Evolutionary conservation across 2,113 vertebrate genomes (phyloP).

Genomic region (Tautogolabrus adspersus): DNA sequence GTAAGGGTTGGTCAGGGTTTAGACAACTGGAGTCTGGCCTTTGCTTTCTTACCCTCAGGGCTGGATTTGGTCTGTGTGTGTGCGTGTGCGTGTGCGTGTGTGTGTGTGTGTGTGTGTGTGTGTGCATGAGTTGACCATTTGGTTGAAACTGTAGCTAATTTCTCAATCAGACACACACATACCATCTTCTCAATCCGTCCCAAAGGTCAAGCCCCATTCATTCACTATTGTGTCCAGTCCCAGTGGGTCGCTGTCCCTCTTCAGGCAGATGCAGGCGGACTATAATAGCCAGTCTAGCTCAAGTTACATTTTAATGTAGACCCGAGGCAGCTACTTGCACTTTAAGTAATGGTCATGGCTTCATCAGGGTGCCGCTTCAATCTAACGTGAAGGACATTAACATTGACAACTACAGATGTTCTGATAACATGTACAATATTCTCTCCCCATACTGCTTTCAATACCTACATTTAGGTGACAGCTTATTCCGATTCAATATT

Average conservation of each 20-base stretch:
- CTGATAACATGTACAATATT: not conserved
- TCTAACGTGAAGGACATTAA: slow-evolving; percentile 35
- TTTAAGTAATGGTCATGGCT: slow-evolving; percentile 56
- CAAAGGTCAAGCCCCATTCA: slow-evolving; percentile 77
- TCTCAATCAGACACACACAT: slow-evolving; percentile 82
- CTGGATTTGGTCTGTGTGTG: slow-evolving; percentile 61
- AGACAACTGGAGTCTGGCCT: slow-evolving; percentile 85
- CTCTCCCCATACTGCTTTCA: not conserved
- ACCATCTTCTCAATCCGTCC: slow-evolving; percentile 74
- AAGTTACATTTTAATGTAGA: slow-evolving; percentile 69
- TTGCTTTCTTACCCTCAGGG: slow-evolving; percentile 80
- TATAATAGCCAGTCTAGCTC: slow-evolving; percentile 65
- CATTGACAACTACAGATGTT: not conserved
- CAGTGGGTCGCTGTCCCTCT: slow-evolving; percentile 70
- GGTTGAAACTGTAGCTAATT: slow-evolving; percentile 82
- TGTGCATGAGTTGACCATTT: slow-evolving; percentile 76
- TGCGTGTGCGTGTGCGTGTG: slow-evolving; percentile 30
- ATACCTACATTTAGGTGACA: not conserved
- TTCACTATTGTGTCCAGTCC: slow-evolving; percentile 74
- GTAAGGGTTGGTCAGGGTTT: slow-evolving; percentile 79
- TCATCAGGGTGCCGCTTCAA: slow-evolving; percentile 23
- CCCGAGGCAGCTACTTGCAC: slow-evolving; percentile 44
- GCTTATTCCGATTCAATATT: too few species aligned
- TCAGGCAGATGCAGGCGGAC: slow-evolving; percentile 68
- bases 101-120: slow-evolving; percentile 28